These are phyloP conservation scores for Pica pica DNA, from an alignment of 2,113 vertebrate species.

Conservation along the genomic window DNA sequence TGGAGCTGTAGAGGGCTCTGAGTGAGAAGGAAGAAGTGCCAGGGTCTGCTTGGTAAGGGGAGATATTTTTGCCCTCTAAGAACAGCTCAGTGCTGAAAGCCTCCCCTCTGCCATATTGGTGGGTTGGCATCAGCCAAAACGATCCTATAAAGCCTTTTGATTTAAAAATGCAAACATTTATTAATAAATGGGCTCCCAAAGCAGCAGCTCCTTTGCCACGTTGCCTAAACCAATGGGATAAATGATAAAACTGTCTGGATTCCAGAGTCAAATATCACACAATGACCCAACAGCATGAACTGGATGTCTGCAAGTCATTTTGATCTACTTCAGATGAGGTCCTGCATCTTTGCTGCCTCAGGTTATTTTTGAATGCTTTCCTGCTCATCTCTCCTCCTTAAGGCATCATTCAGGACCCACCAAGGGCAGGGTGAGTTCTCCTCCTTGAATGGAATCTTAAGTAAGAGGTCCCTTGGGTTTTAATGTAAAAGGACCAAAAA, in stretches of 20 bases:
- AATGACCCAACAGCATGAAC: not conserved
- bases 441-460: not conserved
- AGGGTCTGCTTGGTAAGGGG: not conserved
- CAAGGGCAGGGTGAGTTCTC: fast-evolving
- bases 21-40: not conserved
- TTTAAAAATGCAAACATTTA: not conserved
- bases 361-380: not conserved
- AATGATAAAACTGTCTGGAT: not conserved
- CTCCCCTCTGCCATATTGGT: not conserved
- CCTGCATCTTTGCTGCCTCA: not conserved
- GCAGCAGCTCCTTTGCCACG: not conserved
- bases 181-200: not conserved
- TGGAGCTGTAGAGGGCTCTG: not conserved
- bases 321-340: not conserved
- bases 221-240: not conserved
- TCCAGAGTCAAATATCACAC: not conserved
- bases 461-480: not conserved
- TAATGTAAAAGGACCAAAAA: not conserved
- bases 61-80: not conserved
- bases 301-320: not conserved
- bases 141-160: not conserved
- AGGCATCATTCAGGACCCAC: not conserved
- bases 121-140: not conserved
- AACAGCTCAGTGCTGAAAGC: not conserved
- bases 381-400: not conserved